A percentile compares a stretch with the other conserved stretches of the same genome.
Evolutionary conservation across 2,888 invertebrate genomes (phyloP).

Genomic region (Aleiodes alternator): DNA sequence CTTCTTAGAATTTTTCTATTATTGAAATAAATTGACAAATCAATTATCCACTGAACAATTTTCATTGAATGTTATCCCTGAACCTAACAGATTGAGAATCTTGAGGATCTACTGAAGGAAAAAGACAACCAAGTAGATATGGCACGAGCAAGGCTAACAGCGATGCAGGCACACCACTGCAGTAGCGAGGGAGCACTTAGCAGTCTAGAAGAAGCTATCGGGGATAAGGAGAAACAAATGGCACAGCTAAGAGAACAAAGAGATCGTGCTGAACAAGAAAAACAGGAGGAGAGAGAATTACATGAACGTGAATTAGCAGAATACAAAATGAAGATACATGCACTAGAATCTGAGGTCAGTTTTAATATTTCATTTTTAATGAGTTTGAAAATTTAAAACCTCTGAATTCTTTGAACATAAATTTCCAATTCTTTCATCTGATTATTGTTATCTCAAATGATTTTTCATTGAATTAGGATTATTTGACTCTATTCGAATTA

Average conservation of each 20-base stretch:
- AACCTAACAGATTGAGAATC: constrained; percentile 89
- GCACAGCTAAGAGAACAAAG: constrained; percentile 94
- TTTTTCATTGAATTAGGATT: no score
- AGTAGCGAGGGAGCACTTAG: constrained; percentile 95
- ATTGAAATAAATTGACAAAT: constrained; percentile 9
- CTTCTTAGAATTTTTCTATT: constrained; percentile 44
- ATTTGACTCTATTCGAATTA: no score
- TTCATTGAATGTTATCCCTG: constrained; percentile 15
- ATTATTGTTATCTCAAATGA: neutral
- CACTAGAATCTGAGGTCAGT: constrained; percentile 87
- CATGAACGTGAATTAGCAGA: constrained; percentile 96
- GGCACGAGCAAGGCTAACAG: constrained; percentile 91
- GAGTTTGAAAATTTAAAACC: neutral
- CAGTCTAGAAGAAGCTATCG: constrained; percentile 95
- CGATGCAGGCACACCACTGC: constrained; percentile 96
- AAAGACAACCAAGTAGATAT: constrained; percentile 99
- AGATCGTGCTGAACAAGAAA: constrained; percentile 96
- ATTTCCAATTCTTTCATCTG: neutral
- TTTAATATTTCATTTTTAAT: constrained; percentile 31
- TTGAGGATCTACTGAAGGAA: constrained; percentile 97
- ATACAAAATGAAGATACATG: constrained; percentile 94
- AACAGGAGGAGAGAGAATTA: constrained; percentile 95
- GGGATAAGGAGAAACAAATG: constrained; percentile 98
- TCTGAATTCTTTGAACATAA: neutral
- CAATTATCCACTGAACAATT: neutral